Evolutionary conservation across 1,140 invertebrate species (phyloP).

Genomic region (Drosophila rhopaloa): DNA sequence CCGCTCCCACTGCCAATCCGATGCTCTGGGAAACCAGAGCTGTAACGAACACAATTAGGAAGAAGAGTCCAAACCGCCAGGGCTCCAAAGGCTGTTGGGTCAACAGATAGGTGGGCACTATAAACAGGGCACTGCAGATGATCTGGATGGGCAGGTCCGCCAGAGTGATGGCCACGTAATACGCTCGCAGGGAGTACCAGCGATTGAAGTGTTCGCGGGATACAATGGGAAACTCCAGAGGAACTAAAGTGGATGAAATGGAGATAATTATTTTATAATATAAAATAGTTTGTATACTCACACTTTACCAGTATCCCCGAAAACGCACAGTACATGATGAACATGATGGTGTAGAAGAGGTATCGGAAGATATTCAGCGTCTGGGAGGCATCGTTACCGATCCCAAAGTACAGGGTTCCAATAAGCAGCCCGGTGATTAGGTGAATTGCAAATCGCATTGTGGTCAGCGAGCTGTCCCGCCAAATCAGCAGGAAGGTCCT

Average conservation of each 20-base stretch:
- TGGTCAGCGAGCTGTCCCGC: slow-evolving; percentile 87
- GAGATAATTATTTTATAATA: background rate
- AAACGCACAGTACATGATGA: slow-evolving; percentile 94
- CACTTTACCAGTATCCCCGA: slow-evolving; percentile 94
- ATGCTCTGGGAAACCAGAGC: slow-evolving; percentile 93
- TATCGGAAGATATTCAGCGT: slow-evolving; percentile 91
- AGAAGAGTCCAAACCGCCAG: slow-evolving; percentile 89
- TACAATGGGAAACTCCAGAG: slow-evolving; percentile 93
- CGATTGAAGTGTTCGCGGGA: slow-evolving; percentile 95
- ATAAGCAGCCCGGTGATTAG: slow-evolving; percentile 91
- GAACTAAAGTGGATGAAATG: slow-evolving; percentile 88
- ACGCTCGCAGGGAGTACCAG: slow-evolving; percentile 96
- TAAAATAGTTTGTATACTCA: slow-evolving; percentile 88
- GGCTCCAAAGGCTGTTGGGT: slow-evolving; percentile 91
- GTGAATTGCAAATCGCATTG: slow-evolving; percentile 91
- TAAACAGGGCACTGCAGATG: slow-evolving; percentile 90
- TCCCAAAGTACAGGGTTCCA: slow-evolving; percentile 91
- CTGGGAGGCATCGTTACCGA: slow-evolving; percentile 91
- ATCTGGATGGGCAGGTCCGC: slow-evolving; percentile 95
- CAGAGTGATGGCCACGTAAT: slow-evolving; percentile 94
- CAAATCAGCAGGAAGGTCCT: slow-evolving; percentile 87
- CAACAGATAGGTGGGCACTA: slow-evolving; percentile 92
- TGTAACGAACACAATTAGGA: slow-evolving; percentile 90
- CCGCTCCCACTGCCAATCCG: slow-evolving; percentile 92
- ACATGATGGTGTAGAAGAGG: slow-evolving; percentile 93